Evolutionary conservation across 2,113 vertebrate genomes (phyloP).

Genomic region (Aramus guarauna): DNA sequence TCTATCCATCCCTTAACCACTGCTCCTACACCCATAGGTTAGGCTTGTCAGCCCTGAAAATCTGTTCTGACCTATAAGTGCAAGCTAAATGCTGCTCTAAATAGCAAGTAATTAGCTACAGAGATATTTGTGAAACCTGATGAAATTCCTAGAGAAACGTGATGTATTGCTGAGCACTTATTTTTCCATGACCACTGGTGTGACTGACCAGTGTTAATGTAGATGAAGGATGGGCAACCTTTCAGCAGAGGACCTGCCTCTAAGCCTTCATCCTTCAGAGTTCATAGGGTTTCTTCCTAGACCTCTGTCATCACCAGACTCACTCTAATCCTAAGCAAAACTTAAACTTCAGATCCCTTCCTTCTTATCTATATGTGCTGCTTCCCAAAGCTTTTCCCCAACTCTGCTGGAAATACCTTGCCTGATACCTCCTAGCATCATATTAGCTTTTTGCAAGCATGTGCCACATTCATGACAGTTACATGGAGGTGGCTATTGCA

Average conservation of each 20-base stretch:
- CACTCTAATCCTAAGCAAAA: background rate
- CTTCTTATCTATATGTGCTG: background rate
- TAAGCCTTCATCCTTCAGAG: background rate
- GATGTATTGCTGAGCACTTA: background rate
- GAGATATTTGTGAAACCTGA: background rate
- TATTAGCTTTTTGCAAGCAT: background rate
- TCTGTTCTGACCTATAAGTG: background rate
- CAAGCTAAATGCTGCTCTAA: background rate
- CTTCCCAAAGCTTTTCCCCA: background rate
- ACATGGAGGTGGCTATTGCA: background rate
- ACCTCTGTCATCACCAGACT: background rate
- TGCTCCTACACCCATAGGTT: background rate
- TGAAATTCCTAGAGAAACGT: background rate
- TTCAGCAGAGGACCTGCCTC: background rate
- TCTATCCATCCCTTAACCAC: background rate
- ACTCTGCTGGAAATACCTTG: background rate
- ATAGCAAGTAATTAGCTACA: background rate
- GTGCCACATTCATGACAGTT: background rate
- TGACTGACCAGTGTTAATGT: background rate
- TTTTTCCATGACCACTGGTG: background rate
- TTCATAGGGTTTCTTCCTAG: background rate
- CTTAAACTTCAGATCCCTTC: accelerated
- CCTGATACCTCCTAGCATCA: background rate
- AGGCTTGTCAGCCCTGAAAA: background rate
- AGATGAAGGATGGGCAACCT: background rate